A percentile compares a stretch with the other conserved stretches of the same genome.
These are phyloP conservation scores for Platycercus adscitus DNA, from an alignment of 2,113 vertebrate genomes.

Conservation along the genomic window DNA sequence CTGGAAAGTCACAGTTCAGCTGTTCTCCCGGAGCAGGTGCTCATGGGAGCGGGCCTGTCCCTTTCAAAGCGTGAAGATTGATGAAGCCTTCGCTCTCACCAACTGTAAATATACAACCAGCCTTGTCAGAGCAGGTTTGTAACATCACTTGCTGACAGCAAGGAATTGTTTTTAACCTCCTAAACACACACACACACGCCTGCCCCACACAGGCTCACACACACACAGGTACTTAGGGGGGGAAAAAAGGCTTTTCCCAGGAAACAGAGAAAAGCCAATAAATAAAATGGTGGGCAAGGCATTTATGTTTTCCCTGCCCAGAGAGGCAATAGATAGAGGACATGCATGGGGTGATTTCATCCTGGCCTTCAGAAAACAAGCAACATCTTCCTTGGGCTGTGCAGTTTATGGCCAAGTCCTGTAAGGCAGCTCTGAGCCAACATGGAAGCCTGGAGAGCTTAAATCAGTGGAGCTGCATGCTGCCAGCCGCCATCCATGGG, in stretches of 20 bases:
- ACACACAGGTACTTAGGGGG: not conserved
- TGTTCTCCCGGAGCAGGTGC: slow-evolving; percentile 77
- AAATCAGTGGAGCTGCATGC: accelerated
- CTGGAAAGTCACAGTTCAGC: slow-evolving; percentile 79
- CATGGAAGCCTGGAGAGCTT: not conserved
- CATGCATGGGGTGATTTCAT: not conserved
- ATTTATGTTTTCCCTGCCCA: not conserved
- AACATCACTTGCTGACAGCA: slow-evolving; percentile 75
- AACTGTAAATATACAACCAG: slow-evolving; percentile 83
- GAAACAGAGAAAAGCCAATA: not conserved
- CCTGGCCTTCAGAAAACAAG: not conserved
- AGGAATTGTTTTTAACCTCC: slow-evolving; percentile 65
- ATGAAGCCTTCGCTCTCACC: slow-evolving; percentile 78
- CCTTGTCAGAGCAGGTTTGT: slow-evolving; percentile 80
- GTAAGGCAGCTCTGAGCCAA: not conserved
- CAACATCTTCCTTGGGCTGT: not conserved
- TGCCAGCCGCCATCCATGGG: not conserved
- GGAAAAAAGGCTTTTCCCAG: not conserved
- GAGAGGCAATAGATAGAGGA: not conserved
- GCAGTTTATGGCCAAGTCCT: not conserved
- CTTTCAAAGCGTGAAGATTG: slow-evolving; percentile 77
- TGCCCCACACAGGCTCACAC: not conserved
- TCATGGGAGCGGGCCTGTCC: slow-evolving; percentile 71
- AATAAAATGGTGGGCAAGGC: slow-evolving; percentile 6
- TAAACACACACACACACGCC: slow-evolving; percentile 7